Evolutionary conservation across 64 coral and sea anemone genomes (phyloP), one percentile per base, ranked within the genome.

Genomic region (Montipora efflorescens): DNA sequence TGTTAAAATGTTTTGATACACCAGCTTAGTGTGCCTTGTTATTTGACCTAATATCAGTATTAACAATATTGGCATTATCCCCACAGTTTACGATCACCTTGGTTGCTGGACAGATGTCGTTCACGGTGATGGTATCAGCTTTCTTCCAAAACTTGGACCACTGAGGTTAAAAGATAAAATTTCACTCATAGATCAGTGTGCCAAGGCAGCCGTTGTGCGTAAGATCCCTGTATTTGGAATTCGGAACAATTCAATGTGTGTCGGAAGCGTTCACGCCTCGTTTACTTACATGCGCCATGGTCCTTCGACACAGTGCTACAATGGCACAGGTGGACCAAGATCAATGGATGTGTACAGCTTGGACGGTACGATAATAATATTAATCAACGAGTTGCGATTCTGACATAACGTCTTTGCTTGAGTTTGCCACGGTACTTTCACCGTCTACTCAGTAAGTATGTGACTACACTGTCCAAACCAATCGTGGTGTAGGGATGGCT

Each of bases 221-320:
- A 83, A 89, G 16, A 72, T 91, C 22, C 45, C 92, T 79, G 87
- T 91, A 21, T 97, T 98, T 89, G 96, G 96, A 78, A 79, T 98
- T 23, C 55, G 53, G 49, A 86, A 95, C 76, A 90, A 85, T 71
- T 75, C 61, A 12, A 70, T 14, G 1, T 98, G 96, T 87, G 89
- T 98, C 10, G 83, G 93, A 21, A 87, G 90, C 28, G 74, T 87
- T 7, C 93, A 98, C 69, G 79, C 90, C 52, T 82, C 82, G 43
- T 64, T 98, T 18, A 94, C 90, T 19, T 98, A 95, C 47, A 78
- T 62, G 51, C 91, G 91, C 50, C 90, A 89, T 36, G 96, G 96
- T 9, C 83, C 82, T 48, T 98, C 96, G 0, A 85, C 57, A 14
- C 13, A 50, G 48, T 98, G 96, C 49, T 80, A 55, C 66, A 89